Evolutionary conservation across 2,888 invertebrate species (phyloP).

Genomic region (Ectemnius continuus): DNA sequence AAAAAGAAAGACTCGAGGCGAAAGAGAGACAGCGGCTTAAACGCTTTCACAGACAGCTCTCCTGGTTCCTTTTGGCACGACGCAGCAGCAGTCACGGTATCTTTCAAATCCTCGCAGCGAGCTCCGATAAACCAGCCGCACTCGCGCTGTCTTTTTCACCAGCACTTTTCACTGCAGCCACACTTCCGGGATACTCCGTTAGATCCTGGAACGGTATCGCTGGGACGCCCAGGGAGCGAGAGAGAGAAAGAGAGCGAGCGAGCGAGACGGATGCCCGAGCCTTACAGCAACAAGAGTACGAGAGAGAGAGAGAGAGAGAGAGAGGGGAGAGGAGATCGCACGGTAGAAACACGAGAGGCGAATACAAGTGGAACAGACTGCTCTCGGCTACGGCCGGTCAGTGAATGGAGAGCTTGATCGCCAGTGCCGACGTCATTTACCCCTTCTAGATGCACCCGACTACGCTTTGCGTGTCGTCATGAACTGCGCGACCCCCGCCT

Average conservation of each 20-base stretch:
- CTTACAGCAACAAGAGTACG: not conserved
- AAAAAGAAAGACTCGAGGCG: constrained; percentile 4
- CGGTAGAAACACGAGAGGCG: constrained; percentile 2
- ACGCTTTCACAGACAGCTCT: constrained; percentile 44
- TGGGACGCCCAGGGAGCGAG: constrained; percentile 26
- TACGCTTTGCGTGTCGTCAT: constrained; percentile 42
- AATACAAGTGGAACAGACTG: constrained; percentile 29
- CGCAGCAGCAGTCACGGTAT: constrained; percentile 21
- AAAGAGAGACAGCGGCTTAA: constrained; percentile 40
- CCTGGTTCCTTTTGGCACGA: not conserved
- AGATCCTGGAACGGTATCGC: constrained; percentile 55
- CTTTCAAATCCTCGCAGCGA: not conserved
- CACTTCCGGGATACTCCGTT: constrained; percentile 54
- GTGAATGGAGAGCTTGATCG: constrained; percentile 70
- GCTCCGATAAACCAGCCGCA: not conserved
- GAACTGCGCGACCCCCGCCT: constrained; percentile 11
- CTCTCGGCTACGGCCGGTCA: constrained; percentile 65
- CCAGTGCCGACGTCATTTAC: constrained; percentile 62
- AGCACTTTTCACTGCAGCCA: constrained; percentile 15
- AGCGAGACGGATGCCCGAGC: not conserved
- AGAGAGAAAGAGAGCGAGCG: not conserved
- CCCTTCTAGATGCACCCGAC: constrained; percentile 21
- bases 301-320: no score
- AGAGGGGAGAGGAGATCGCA: not conserved
- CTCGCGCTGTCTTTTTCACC: constrained; percentile 2